A percentile compares a stretch with the other conserved stretches of the same genome.
Evolutionary conservation across 1,140 invertebrate species (phyloP).

Genomic region (Heliconius congener): DNA sequence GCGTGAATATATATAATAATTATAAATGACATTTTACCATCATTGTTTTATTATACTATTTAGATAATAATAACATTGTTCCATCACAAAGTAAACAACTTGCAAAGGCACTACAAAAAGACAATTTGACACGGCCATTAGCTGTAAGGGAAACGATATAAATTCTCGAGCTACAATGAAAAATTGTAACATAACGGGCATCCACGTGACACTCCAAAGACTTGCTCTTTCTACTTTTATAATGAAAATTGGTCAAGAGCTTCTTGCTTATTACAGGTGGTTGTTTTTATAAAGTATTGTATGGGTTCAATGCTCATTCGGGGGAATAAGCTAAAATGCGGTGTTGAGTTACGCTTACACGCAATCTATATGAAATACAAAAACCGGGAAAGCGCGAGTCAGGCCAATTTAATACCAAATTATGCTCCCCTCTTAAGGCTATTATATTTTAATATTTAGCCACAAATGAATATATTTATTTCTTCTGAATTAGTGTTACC

Average conservation of each 20-base stretch:
- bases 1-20: too few relatives aligned
- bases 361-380: too few relatives aligned
- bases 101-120: conserved; percentile 15
- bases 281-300: neutral
- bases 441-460: too few relatives aligned
- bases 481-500: too few relatives aligned
- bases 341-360: too few relatives aligned
- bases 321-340: too few relatives aligned
- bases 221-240: neutral
- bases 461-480: too few relatives aligned
- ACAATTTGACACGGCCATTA: conserved; percentile 42
- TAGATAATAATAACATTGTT: neutral
- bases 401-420: too few relatives aligned
- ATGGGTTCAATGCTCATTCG: too few relatives aligned
- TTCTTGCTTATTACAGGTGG: neutral
- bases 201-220: conserved; percentile 45
- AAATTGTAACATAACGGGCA: conserved; percentile 56
- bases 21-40: too few relatives aligned
- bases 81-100: conserved; percentile 1
- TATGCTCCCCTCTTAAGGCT: too few relatives aligned
- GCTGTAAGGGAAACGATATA: conserved; percentile 41
- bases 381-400: too few relatives aligned
- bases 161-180: conserved; percentile 48
- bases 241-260: conserved; percentile 16
- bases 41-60: neutral